Conservation (phyloP, 2,113 vertebrate species). For the Rhabdomys dilectus region DNA sequence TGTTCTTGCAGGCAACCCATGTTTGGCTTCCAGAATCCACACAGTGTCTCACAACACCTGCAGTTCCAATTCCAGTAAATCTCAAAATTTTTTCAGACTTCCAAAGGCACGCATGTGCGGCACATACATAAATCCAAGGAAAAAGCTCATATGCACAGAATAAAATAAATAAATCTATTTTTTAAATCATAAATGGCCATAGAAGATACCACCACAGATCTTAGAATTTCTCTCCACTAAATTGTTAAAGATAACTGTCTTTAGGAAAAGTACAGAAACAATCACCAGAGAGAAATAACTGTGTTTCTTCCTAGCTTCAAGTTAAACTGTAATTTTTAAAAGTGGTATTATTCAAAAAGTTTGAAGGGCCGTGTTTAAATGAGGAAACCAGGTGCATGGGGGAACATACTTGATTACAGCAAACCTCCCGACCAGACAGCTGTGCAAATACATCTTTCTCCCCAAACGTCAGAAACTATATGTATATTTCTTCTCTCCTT, state of each 20-base stretch:
- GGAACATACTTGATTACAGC: background rate
- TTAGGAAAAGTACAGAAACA: slow-evolving; percentile 39
- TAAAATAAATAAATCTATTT: background rate
- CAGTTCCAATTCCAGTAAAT: background rate
- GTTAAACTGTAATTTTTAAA: slow-evolving; percentile 65
- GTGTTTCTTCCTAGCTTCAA: slow-evolving; percentile 7
- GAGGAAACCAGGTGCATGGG: slow-evolving; percentile 7
- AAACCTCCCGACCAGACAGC: slow-evolving; percentile 31
- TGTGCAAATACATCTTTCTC: slow-evolving; percentile 68
- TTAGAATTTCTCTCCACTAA: background rate
- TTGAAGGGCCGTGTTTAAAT: background rate
- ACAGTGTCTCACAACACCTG: background rate
- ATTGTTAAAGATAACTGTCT: background rate
- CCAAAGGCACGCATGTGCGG: no score
- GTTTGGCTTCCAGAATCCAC: background rate
- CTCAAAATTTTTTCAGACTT: no score
- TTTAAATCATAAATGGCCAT: background rate
- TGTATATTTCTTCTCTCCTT: slow-evolving; percentile 38
- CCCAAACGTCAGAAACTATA: slow-evolving; percentile 18
- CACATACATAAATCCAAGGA: no score
- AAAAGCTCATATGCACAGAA: background rate
- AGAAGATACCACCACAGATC: background rate
- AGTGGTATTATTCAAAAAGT: background rate
- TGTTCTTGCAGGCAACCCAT: background rate
- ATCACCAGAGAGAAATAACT: slow-evolving; percentile 5